phyloP scores from a whole-genome alignment of 2,888 invertebrate species.

The Callimorpha dominula region DNA sequence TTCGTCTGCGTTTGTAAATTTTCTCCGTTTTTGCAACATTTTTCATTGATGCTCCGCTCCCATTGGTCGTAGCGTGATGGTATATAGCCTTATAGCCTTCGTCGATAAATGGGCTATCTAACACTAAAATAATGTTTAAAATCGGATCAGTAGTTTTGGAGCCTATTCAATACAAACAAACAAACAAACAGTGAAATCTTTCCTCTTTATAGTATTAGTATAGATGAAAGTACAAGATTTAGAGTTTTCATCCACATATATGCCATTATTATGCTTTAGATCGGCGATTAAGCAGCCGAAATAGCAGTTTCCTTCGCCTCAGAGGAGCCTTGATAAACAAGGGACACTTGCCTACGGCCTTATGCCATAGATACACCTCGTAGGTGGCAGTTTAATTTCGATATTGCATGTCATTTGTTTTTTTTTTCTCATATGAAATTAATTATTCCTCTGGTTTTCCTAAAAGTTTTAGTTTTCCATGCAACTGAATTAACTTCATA shows the following conservation, averaged over 20 bases:
- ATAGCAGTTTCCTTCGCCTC: background rate
- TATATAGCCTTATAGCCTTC: too few relatives aligned
- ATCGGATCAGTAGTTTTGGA: too few relatives aligned
- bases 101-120: too few relatives aligned
- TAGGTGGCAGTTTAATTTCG: background rate
- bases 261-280: too few relatives aligned
- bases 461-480: background rate
- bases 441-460: background rate
- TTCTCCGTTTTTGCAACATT: too few relatives aligned
- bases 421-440: background rate
- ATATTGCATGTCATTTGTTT: background rate
- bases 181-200: too few relatives aligned
- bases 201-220: too few relatives aligned
- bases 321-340: background rate
- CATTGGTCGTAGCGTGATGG: too few relatives aligned
- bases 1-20: too few relatives aligned
- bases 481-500: background rate
- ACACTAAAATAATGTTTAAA: too few relatives aligned
- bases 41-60: too few relatives aligned
- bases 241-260: background rate
- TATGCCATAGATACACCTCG: background rate
- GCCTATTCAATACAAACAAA: too few relatives aligned
- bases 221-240: background rate
- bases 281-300: background rate
- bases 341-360: background rate